Percentiles rank a stretch among this genome's conserved stretches.
Conservation (phyloP, 2,888 invertebrate genomes). For the Aradus depressus region DNA sequence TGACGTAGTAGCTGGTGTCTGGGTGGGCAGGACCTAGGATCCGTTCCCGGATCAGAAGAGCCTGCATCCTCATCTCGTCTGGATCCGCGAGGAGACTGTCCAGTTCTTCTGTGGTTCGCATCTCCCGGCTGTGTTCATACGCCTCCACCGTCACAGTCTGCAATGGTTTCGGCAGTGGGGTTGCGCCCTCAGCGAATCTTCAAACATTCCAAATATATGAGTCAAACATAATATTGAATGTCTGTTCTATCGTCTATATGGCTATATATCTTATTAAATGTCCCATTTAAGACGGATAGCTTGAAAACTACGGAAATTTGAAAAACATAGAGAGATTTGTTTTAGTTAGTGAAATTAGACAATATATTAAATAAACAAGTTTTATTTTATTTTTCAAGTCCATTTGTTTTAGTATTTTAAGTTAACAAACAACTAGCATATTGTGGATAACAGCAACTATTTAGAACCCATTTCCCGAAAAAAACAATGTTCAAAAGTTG, state of each 20-base stretch:
- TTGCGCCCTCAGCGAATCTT: conserved; percentile 50
- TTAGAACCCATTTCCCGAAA: too few species aligned
- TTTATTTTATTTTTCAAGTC: too few species aligned
- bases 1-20: conserved; percentile 91
- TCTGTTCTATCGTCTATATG: not conserved
- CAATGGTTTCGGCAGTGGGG: conserved; percentile 61
- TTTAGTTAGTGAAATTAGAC: too few species aligned
- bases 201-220: conserved; percentile 5
- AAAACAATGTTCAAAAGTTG: too few species aligned
- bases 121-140: conserved; percentile 80
- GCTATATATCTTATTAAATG: not conserved
- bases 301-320: too few species aligned
- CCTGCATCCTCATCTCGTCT: conserved; percentile 94
- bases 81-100: conserved; percentile 84
- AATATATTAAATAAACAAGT: too few species aligned
- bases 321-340: too few species aligned
- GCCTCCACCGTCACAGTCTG: conserved; percentile 64
- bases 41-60: conserved; percentile 78
- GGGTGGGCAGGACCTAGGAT: conserved; percentile 89
- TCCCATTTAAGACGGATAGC: not conserved
- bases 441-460: too few species aligned
- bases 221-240: not conserved
- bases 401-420: too few species aligned
- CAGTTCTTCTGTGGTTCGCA: conserved; percentile 61
- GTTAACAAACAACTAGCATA: too few species aligned